phyloP scores from a whole-genome alignment of 2,797 vertebrate species.

The Rousettus madagascariensis region DNA sequence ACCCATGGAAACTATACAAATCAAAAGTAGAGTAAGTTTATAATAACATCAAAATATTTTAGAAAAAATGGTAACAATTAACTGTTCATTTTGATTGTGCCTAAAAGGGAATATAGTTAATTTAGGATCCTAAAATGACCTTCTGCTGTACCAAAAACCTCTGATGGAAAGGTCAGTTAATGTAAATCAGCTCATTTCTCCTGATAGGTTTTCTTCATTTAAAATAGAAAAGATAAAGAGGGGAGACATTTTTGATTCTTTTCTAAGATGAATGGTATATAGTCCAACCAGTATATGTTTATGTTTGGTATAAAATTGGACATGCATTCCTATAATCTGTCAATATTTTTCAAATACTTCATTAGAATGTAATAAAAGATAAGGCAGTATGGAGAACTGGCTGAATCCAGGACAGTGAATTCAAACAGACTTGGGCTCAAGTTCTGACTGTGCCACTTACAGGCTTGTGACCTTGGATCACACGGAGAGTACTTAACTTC shows the following conservation, averaged over 20 bases:
- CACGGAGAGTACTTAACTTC: neutral
- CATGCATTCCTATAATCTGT: neutral
- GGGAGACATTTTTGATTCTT: neutral
- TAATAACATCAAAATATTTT: neutral
- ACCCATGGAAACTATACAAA: neutral
- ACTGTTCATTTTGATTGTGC: neutral
- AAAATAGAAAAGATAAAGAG: neutral
- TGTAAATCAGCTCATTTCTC: neutral
- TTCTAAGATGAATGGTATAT: neutral
- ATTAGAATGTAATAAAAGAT: neutral
- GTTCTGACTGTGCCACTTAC: neutral
- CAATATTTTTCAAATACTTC: neutral
- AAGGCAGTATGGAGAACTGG: neutral
- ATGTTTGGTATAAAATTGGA: neutral
- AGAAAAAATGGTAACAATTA: neutral
- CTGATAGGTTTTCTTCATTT: neutral
- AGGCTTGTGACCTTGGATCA: neutral
- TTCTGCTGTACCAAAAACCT: neutral
- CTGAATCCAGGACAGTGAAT: neutral
- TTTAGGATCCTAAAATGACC: neutral
- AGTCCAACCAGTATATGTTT: neutral
- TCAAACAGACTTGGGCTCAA: neutral
- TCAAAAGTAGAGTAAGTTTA: neutral
- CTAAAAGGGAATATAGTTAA: neutral
- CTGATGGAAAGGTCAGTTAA: neutral